Evolutionary conservation across 1,140 invertebrate genomes (phyloP).

Genomic region (Trichomalopsis sarcophagae): DNA sequence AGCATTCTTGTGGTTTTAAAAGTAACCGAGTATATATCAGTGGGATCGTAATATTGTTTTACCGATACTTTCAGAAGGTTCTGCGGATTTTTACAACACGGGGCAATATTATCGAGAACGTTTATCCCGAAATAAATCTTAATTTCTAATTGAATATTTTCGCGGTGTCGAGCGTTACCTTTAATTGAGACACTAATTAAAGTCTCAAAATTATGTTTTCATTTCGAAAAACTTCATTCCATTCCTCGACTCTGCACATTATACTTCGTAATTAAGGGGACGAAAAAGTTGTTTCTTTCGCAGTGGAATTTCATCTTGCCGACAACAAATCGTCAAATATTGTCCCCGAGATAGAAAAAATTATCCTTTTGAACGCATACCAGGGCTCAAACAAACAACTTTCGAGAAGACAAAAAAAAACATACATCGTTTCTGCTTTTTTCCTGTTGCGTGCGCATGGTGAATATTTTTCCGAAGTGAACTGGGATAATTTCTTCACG

Average conservation of each 20-base stretch:
- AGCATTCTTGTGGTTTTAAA: neutral
- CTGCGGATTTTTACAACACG: too few species aligned
- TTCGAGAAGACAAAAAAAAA: neutral
- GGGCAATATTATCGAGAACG: too few species aligned
- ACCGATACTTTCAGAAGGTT: neutral
- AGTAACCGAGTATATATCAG: neutral
- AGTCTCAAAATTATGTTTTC: neutral
- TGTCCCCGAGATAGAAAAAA: neutral
- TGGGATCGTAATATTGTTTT: neutral
- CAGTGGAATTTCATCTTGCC: neutral
- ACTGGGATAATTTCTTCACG: neutral
- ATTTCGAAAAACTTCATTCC: neutral
- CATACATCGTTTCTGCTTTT: neutral
- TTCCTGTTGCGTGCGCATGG: neutral
- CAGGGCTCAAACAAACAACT: neutral
- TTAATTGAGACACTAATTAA: too few species aligned
- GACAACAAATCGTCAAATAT: slow-evolving; percentile 10
- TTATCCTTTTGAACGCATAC: neutral
- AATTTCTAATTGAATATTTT: too few species aligned
- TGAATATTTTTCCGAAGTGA: neutral
- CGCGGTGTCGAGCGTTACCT: too few species aligned
- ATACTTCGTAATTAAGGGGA: slow-evolving; percentile 8
- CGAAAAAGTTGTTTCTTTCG: neutral
- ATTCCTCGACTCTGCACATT: neutral
- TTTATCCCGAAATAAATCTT: too few species aligned